phyloP scores from a whole-genome alignment of 1,140 invertebrate genomes.

The Drosophila sproati region DNA sequence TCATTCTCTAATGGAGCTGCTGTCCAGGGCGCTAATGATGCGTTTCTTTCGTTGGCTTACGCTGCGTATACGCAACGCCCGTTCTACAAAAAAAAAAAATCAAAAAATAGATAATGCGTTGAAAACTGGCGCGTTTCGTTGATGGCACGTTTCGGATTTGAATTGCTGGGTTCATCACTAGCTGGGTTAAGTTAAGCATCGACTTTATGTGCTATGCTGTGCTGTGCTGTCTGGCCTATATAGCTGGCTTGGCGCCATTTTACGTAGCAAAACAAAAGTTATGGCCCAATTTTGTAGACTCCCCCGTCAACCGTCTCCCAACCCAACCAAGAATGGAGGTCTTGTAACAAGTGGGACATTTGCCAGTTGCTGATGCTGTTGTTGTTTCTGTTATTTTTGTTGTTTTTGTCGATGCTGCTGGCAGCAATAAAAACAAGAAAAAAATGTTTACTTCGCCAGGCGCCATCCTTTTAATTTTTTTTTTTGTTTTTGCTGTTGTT shows the following conservation, averaged over 20 bases:
- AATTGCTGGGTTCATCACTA: slow-evolving; percentile 53
- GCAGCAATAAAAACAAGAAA: slow-evolving; percentile 78
- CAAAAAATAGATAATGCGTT: slow-evolving; percentile 33
- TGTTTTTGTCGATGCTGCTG: slow-evolving; percentile 58
- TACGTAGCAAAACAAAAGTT: slow-evolving; percentile 82
- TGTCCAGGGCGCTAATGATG: slow-evolving; percentile 73
- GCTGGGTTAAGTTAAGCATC: slow-evolving; percentile 13
- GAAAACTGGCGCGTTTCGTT: slow-evolving; percentile 43
- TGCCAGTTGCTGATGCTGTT: slow-evolving; percentile 62
- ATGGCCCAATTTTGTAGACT: slow-evolving; percentile 72
- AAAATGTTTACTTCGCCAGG: slow-evolving; percentile 69
- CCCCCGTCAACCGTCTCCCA: slow-evolving; percentile 27
- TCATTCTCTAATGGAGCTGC: slow-evolving; percentile 65
- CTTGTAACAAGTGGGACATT: slow-evolving; percentile 81
- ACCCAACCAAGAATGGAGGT: slow-evolving; percentile 15
- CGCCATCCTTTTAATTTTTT: slow-evolving; percentile 69
- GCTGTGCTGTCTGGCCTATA: slow-evolving; percentile 73
- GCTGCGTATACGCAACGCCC: slow-evolving; percentile 16
- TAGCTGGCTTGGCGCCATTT: slow-evolving; percentile 82
- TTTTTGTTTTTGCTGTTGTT: slow-evolving; percentile 17
- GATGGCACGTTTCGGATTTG: slow-evolving; percentile 79
- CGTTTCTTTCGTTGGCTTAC: slow-evolving; percentile 44
- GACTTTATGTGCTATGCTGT: slow-evolving; percentile 37
- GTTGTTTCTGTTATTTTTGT: slow-evolving; percentile 45
- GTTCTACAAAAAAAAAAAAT: background rate